Evolutionary conservation across 2,888 invertebrate genomes (phyloP), one percentile per base, ranked within the genome.

Genomic region (Steinernema hermaphroditum): DNA sequence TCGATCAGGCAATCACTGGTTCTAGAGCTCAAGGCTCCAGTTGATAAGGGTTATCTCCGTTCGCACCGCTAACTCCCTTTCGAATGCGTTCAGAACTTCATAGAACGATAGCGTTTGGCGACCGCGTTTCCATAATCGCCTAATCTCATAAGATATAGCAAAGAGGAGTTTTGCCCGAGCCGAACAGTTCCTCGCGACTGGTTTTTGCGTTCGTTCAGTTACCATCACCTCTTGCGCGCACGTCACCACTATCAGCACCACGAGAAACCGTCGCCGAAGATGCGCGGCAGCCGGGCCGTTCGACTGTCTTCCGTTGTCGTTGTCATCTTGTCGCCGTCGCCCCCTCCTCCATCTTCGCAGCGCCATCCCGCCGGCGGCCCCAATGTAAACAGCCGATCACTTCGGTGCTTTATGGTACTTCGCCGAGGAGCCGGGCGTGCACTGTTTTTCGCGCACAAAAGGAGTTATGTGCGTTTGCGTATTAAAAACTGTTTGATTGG

Each of bases 401-500:
- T 54, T 24, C 54, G 22, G 24, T 62, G 62, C 62, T 62, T 62
- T 62, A 62, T 62, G 62, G 62, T 62, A 62, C 62, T 62, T 62
- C 62, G 29, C 29, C 32, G 32, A 62, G 32, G 54, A 22, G 54
- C 24, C 14, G 16, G 32, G 50, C 29, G 27, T 27, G 2, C 27
- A 62, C 62, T 62, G 62, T 62, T 62, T 62, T 62, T 62, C 62
- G 62, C 62, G 29, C 62, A 27, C 62, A 62, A 2, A 62, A 29
- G 16, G 37, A 37, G 37, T 32, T 62, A 62, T 14, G 14, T 29
- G 34, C 1, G 62, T 32, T n/a, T n/a, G n/a, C n/a, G n/a, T 1
- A 32, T 62, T 32, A 62, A 62, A 62, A 62, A 62, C 27, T 62
- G 62, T 62, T 29, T 62, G 62, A 32, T 27, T 32, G 6, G 62